Percentiles rank a stretch among this genome's conserved stretches.
These are phyloP conservation scores for Eospalax fontanierii DNA, from an alignment of 2,797 vertebrate species.

Conservation along the genomic window DNA sequence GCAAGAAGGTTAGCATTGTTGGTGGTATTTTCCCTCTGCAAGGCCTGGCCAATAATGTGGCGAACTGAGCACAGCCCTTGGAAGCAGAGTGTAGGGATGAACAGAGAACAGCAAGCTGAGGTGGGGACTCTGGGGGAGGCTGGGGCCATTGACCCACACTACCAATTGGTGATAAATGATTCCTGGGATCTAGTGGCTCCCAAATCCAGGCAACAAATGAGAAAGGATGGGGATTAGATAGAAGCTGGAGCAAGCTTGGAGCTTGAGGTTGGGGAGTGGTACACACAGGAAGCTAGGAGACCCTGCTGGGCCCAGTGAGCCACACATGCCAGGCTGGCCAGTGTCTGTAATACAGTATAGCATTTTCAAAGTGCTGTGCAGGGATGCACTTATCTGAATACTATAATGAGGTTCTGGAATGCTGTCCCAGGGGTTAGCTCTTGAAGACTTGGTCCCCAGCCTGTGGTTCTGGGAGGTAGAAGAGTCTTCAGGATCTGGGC, in stretches of 20 bases:
- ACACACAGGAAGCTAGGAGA: neutral
- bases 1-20: neutral
- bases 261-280: neutral
- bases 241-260: neutral
- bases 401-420: neutral
- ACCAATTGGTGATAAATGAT: too few species aligned
- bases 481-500: neutral
- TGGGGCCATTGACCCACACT: neutral
- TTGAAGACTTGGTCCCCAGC: neutral
- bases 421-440: neutral
- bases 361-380: neutral
- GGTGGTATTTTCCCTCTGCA: neutral
- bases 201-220: neutral
- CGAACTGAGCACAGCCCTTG: neutral
- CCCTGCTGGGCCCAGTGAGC: neutral
- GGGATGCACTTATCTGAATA: neutral
- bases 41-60: neutral
- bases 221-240: neutral
- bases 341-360: rapidly evolving
- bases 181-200: too few species aligned
- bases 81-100: neutral
- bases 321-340: neutral
- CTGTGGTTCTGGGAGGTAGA: neutral
- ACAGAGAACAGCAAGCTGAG: neutral
- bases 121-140: too few species aligned